A percentile compares a stretch with the other conserved stretches of the same genome.
These are phyloP conservation scores for Dicaeum eximium DNA, from an alignment of 2,113 vertebrate species.

Conservation along the genomic window DNA sequence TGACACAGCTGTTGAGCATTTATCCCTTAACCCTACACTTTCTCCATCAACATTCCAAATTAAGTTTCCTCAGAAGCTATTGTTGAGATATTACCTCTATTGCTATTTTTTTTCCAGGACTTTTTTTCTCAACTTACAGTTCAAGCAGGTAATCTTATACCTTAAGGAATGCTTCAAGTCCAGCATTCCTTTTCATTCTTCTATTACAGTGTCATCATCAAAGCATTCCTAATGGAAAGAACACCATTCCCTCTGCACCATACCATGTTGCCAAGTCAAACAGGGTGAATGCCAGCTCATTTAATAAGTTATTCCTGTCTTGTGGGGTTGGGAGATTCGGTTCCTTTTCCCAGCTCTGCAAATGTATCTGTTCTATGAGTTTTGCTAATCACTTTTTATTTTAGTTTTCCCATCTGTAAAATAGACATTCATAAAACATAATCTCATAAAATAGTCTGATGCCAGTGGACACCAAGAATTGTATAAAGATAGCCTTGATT, in stretches of 20 bases:
- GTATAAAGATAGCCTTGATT: neutral
- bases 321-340: neutral
- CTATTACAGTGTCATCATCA: neutral
- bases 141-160: neutral
- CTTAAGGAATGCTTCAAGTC: neutral
- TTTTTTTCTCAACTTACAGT: neutral
- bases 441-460: neutral
- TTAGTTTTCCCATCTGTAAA: neutral
- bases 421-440: neutral
- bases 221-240: slow-evolving; percentile 39
- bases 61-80: neutral
- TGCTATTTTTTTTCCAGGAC: neutral
- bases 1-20: neutral
- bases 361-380: neutral
- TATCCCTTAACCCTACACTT: neutral
- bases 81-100: neutral
- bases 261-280: neutral
- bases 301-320: neutral
- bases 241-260: neutral
- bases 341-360: neutral
- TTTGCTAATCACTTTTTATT: neutral
- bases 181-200: slow-evolving; percentile 8
- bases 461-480: neutral
- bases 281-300: neutral
- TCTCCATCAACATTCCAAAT: neutral